Evolutionary conservation across 2,888 invertebrate species (phyloP), one percentile per base, ranked within the genome.

Genomic region (Ectemnius lituratus): DNA sequence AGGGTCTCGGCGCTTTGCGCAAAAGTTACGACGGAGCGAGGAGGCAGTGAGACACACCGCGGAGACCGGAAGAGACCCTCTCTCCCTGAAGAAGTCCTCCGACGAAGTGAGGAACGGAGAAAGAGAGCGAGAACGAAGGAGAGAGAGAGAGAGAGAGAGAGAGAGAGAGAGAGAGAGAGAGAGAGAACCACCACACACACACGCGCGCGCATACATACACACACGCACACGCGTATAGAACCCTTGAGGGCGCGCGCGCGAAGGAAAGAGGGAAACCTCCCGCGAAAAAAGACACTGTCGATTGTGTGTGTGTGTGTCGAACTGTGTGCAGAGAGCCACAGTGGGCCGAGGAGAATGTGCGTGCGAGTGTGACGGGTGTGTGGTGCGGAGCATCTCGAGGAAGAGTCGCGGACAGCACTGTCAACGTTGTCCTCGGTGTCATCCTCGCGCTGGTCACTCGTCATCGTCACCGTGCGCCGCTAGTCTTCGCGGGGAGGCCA

Each of bases 51-150:
- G 84, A 86, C 85, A 87, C 85, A 86, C 80, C 86, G 84, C 86
- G 85, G 86, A 85, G 87, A 88, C 88, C 88, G 88, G 88, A 88
- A 88, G 88, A 85, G 86, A 84, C 81, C 85, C 82, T 84, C 84
- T 85, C 85, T 86, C 84, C 81, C 82, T 85, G 82, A 82, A 79
- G 82, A 85, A 82, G 83, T 81, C 76, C 76, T 79, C 83, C 78
- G 77, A 69, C 70, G 62, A 67, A 74, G 71, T 62, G 78, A 74
- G 67, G 56, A 57, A 75, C 69, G 69, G 69, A 79, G 67, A 72
- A 62, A 37, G 37, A 37, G 37, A 4, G 37, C 11, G 11, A 1
- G 37, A 37, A 37, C 37, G 37, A 37, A 8, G 5, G 37, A 11
- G 37, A 37, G 37, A 37, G 37, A 37, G 37, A 37, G 37, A 37